Base-by-base conservation (phyloP, 2,113 vertebrate species). In the Cynocephalus volans region DNA sequence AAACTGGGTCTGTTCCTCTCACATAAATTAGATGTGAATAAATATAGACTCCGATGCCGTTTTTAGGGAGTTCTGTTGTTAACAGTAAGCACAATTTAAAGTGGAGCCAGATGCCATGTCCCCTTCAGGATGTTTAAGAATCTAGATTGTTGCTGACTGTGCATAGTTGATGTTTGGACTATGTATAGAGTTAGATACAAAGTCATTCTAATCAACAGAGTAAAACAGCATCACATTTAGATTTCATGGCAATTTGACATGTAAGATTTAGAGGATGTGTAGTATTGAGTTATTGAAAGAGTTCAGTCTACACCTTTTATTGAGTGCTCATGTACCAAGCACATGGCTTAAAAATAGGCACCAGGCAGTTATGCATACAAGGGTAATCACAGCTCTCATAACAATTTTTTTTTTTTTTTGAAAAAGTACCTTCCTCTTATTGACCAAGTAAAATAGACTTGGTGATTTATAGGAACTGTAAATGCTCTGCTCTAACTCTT, bases 71-170 rank as follows among this genome's bases (percentile, higher is more conserved):
- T 85, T 79, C 89, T 48, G 93, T 69, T 95, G 97, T 82, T 93
- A 28, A 31, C 84, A 97, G 82, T 96, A 97, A 98, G 96, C 93
- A 96, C 48, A 87, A 91, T 84, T 97, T 98, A 97, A 96, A 97
- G 82, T 87, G 6, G 21, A 95, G 67, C 93, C 70, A 93, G 96
- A 96, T 97, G n/a, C 91, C 84, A 79, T 69, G 96, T 70, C 33
- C 97, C 48, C 75, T 92, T 82, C 75, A 85, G 50, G 84, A 88
- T 96, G 52, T 76, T 87, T 96, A 75, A 81, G 72, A 95, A 86
- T 96, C 82, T 97, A 96, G 89, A 95, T 92, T 93, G 93, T 97
- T 96, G 97, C 96, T 98, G 93, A 97, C 31, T 90, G 31, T 97
- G 85, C 92, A 96, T 58, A 96, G 77, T 84, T 96, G 62, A 54